Percentiles rank a stretch among this genome's conserved stretches.
Conservation (phyloP, 2,888 invertebrate genomes). For the Eueremaeus valkanovi region DNA sequence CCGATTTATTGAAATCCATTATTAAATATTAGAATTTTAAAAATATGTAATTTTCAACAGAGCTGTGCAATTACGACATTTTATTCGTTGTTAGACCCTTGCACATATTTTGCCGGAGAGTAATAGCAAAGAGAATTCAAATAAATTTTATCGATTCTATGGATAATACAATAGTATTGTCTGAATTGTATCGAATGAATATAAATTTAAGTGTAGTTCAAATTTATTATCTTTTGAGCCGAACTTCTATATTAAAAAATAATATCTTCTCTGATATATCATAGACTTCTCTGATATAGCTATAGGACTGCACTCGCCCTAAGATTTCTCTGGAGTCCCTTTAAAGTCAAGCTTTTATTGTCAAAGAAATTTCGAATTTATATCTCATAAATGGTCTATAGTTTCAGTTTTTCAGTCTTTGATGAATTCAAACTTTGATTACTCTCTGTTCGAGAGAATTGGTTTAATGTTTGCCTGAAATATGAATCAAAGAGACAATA, state of each 20-base stretch:
- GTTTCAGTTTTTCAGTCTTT: conserved; percentile 4
- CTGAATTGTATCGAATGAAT: background rate
- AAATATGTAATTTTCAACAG: too few relatives aligned
- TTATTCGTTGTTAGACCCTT: too few relatives aligned
- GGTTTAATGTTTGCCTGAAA: too few relatives aligned
- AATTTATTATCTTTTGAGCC: background rate
- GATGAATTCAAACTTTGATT: background rate
- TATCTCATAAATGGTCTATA: conserved; percentile 17
- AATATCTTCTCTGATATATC: background rate
- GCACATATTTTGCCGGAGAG: too few relatives aligned
- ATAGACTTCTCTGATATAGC: background rate
- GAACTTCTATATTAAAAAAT: background rate
- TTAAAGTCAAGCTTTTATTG: conserved; percentile 25
- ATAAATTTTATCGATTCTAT: too few relatives aligned
- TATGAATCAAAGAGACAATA: too few relatives aligned
- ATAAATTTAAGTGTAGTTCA: conserved; percentile 12
- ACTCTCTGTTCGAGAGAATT: too few relatives aligned
- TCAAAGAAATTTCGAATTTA: conserved; percentile 8
- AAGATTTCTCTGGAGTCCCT: conserved; percentile 30
- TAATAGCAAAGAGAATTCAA: too few relatives aligned
- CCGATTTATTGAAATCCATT: too few relatives aligned
- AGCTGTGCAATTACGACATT: too few relatives aligned
- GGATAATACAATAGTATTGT: too few relatives aligned
- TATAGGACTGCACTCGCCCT: background rate
- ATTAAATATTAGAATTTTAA: too few relatives aligned